Conservation (phyloP, 2,797 vertebrate genomes). For the Arnoldichthys spilopterus region DNA sequence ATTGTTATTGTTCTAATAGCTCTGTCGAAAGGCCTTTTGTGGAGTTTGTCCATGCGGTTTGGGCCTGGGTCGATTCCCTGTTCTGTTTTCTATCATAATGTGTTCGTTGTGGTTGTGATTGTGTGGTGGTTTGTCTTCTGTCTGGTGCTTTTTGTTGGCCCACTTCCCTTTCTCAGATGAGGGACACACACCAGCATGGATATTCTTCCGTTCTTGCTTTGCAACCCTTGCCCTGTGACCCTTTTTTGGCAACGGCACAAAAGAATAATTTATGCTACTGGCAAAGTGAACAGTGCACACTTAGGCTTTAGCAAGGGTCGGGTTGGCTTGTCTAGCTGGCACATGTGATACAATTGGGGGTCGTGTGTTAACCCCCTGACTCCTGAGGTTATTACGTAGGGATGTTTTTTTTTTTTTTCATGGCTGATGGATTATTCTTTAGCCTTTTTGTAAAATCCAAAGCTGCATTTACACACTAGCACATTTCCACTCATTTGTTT, state of each 20-base stretch:
- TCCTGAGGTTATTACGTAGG: background rate
- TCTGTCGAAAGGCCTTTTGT: background rate
- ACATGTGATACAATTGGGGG: background rate
- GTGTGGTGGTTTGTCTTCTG: background rate
- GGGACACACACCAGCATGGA: conserved; percentile 62
- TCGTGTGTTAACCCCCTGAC: background rate
- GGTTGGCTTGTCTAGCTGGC: background rate
- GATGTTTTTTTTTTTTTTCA: no score
- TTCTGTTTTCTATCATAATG: background rate
- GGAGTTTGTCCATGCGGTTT: background rate
- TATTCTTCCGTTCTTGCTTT: conserved; percentile 48
- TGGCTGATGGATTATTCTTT: no score
- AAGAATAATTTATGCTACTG: background rate
- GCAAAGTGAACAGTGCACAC: background rate
- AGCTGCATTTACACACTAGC: no score
- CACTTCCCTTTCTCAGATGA: conserved; percentile 14
- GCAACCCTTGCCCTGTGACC: background rate
- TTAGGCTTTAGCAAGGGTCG: background rate
- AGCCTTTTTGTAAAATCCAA: no score
- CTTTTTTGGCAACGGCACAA: background rate
- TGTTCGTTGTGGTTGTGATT: background rate
- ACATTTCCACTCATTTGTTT: no score
- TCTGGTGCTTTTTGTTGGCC: background rate
- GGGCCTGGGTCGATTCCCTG: background rate
- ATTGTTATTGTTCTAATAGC: background rate